phyloP scores from a whole-genome alignment of 2,888 invertebrate genomes.

The Chalcosyrphus nemorum region DNA sequence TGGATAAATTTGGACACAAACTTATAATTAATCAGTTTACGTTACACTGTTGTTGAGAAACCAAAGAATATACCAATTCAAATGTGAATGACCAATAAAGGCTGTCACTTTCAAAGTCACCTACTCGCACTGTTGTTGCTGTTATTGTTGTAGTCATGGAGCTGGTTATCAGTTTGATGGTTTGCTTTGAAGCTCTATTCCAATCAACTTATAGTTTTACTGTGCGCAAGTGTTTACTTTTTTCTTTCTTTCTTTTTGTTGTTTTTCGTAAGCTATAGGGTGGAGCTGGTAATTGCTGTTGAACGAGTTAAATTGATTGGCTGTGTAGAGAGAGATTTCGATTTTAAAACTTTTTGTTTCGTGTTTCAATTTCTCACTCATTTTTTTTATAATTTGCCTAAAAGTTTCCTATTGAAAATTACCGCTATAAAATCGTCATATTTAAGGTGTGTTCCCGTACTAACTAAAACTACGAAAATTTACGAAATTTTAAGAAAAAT shows the following conservation, averaged over 20 bases:
- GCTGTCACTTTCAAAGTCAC: constrained; percentile 41
- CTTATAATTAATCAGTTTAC: constrained; percentile 7
- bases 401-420: no score
- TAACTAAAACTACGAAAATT: no score
- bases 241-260: not conserved
- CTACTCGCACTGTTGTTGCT: not conserved
- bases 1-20: constrained; percentile 8
- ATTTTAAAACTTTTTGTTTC: no score
- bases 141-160: not conserved
- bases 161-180: constrained; percentile 21
- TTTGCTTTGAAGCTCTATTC: constrained; percentile 53
- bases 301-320: no score
- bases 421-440: no score
- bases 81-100: constrained; percentile 12
- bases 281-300: not conserved
- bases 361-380: no score
- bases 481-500: no score
- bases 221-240: constrained; percentile 1
- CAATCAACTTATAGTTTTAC: not conserved
- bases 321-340: no score
- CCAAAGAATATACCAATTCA: not conserved
- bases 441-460: no score
- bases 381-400: no score
- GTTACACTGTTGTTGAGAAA: not conserved
- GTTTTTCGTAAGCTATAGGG: not conserved